Percentiles rank a stretch among this genome's conserved stretches.
These are phyloP conservation scores for Pygmarrhopalites habei DNA, from an alignment of 1,140 invertebrate species.

Conservation along the genomic window DNA sequence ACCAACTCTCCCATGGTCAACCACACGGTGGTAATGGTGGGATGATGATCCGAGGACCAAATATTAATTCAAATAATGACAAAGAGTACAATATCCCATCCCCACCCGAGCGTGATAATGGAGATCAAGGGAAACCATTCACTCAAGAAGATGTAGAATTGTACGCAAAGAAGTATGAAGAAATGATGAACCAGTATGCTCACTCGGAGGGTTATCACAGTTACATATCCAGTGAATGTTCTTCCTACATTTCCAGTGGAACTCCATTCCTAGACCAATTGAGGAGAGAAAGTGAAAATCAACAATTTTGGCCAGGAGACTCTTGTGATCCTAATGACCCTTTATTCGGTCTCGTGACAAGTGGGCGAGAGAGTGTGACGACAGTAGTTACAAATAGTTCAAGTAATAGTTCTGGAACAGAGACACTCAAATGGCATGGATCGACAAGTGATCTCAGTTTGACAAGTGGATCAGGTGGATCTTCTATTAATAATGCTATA, in stretches of 20 bases:
- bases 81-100: slow-evolving; percentile 65
- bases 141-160: slow-evolving; percentile 64
- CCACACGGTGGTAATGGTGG: slow-evolving; percentile 15
- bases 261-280: slow-evolving; percentile 69
- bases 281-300: slow-evolving; percentile 40
- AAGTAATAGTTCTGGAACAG: slow-evolving; percentile 58
- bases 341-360: slow-evolving; percentile 21
- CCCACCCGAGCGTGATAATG: slow-evolving; percentile 60
- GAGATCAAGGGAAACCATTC: slow-evolving; percentile 48
- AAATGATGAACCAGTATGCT: slow-evolving; percentile 58
- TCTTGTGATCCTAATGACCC: slow-evolving; percentile 24
- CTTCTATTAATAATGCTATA: slow-evolving; percentile 41
- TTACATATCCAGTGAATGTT: slow-evolving; percentile 66
- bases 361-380: slow-evolving; percentile 61
- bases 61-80: slow-evolving; percentile 47
- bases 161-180: slow-evolving; percentile 57
- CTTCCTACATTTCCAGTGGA: slow-evolving; percentile 57
- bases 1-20: too few species aligned
- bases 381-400: slow-evolving; percentile 48
- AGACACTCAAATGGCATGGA: slow-evolving; percentile 74
- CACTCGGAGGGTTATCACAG: slow-evolving; percentile 75
- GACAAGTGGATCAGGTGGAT: slow-evolving; percentile 36
- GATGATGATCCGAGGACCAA: too few species aligned
- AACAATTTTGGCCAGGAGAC: slow-evolving; percentile 26
- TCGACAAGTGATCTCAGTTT: slow-evolving; percentile 68